phyloP scores from a whole-genome alignment of 92 coral and sea anemone genomes.

The Phymanthus crucifer region DNA sequence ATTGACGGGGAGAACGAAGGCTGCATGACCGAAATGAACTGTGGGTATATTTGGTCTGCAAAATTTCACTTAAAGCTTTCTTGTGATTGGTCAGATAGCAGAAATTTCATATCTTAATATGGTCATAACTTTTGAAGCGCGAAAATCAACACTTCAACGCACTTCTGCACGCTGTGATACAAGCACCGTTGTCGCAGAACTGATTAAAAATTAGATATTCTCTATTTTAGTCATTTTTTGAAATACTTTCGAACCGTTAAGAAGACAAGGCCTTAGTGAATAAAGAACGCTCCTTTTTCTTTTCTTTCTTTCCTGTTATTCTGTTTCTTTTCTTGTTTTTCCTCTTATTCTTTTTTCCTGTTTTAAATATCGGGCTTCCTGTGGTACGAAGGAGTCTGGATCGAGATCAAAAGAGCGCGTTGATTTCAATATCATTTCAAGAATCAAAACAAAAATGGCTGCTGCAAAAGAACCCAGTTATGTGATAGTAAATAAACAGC shows the following conservation, averaged over 20 bases:
- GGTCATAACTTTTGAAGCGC: too few relatives aligned
- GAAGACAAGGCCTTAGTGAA: not conserved
- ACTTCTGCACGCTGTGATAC: too few relatives aligned
- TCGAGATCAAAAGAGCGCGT: not conserved
- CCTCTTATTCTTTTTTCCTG: not conserved
- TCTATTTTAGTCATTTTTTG: not conserved
- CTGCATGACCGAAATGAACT: too few relatives aligned
- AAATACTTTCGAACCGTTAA: too few relatives aligned
- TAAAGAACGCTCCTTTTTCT: not conserved
- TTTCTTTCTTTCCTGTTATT: not conserved
- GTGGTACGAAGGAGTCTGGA: not conserved
- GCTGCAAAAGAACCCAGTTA: constrained; percentile 63
- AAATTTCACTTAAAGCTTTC: too few relatives aligned
- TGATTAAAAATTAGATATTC: too few relatives aligned
- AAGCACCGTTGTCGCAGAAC: too few relatives aligned
- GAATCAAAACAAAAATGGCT: constrained; percentile 27
- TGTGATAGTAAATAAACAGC: constrained; percentile 82
- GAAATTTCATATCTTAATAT: too few relatives aligned
- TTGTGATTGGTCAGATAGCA: too few relatives aligned
- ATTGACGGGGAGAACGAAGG: too few relatives aligned
- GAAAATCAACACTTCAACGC: too few relatives aligned
- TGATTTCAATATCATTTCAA: not conserved
- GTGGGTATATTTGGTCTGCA: too few relatives aligned
- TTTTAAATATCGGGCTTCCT: not conserved
- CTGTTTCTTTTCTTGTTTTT: not conserved